phyloP scores from a whole-genome alignment of 2,888 invertebrate genomes.

The Anthophora plumipes region DNA sequence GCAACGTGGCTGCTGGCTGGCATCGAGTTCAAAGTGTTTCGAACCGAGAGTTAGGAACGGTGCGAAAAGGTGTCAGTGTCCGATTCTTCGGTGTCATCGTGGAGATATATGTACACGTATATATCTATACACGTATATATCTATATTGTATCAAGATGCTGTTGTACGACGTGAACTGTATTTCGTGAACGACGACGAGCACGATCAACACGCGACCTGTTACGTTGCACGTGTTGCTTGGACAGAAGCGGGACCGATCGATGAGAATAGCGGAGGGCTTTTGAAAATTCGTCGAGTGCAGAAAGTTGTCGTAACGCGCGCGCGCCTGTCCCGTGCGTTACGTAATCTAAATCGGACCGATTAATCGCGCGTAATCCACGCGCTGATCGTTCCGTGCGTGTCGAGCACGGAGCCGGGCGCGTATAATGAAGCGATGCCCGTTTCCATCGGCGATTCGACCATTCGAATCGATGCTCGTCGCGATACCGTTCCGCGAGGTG shows the following conservation, averaged over 20 bases:
- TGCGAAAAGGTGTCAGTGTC: neutral
- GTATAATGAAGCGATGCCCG: conserved; percentile 46
- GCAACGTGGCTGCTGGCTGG: conserved; percentile 21
- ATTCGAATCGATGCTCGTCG: conserved; percentile 32
- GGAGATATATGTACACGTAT: too few species aligned
- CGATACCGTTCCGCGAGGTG: conserved; percentile 34
- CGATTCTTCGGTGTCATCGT: neutral
- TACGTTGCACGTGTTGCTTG: conserved; percentile 69
- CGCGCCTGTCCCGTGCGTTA: conserved; percentile 15
- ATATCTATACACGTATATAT: too few species aligned
- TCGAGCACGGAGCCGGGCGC: conserved; percentile 45
- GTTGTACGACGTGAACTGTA: neutral
- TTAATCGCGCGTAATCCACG: conserved; percentile 46
- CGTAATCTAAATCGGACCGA: conserved; percentile 51
- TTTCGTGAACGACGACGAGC: conserved; percentile 18
- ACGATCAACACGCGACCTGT: conserved; percentile 58
- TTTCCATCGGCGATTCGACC: conserved; percentile 45
- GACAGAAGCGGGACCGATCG: conserved; percentile 44
- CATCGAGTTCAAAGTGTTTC: neutral
- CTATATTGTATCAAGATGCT: conserved; percentile 2
- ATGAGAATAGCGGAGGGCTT: conserved; percentile 11
- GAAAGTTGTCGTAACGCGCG: conserved; percentile 1
- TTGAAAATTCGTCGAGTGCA: conserved; percentile 28
- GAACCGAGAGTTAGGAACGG: neutral
- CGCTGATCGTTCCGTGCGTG: conserved; percentile 34